Conservation (phyloP, 2,113 vertebrate genomes). For the Lipotes vexillifer region DNA sequence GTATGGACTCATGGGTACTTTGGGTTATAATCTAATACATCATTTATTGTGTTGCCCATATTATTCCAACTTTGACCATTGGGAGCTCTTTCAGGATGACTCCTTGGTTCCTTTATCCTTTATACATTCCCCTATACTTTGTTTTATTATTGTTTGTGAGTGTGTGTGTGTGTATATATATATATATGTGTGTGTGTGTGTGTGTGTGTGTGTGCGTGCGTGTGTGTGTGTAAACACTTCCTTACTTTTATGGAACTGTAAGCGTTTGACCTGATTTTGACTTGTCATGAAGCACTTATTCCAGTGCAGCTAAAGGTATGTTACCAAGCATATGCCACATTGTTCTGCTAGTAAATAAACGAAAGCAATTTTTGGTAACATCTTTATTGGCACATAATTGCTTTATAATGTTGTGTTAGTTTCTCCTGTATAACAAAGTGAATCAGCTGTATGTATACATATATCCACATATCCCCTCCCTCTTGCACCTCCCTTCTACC, state of each 20-base stretch:
- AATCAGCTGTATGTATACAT: no score
- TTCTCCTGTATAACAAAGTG: no score
- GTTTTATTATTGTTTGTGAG: neutral
- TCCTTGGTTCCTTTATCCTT: neutral
- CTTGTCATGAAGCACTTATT: neutral
- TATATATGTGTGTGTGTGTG: neutral
- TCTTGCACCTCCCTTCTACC: no score
- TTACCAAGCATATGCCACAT: neutral
- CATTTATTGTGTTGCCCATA: neutral
- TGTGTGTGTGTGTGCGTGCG: neutral
- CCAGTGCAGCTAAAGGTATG: neutral
- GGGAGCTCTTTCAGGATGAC: neutral
- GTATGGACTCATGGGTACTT: neutral
- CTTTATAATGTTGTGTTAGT: no score
- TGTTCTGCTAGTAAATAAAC: conserved; percentile 17
- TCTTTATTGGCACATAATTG: no score
- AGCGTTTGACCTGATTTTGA: neutral
- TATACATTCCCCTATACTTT: neutral
- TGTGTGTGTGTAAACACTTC: neutral
- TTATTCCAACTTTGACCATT: neutral
- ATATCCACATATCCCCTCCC: no score
- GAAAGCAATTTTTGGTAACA: neutral
- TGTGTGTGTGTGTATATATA: neutral
- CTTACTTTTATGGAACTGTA: neutral
- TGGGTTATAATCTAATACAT: neutral